Conservation (phyloP, 1,140 invertebrate species). For the Bombus superbus region DNA sequence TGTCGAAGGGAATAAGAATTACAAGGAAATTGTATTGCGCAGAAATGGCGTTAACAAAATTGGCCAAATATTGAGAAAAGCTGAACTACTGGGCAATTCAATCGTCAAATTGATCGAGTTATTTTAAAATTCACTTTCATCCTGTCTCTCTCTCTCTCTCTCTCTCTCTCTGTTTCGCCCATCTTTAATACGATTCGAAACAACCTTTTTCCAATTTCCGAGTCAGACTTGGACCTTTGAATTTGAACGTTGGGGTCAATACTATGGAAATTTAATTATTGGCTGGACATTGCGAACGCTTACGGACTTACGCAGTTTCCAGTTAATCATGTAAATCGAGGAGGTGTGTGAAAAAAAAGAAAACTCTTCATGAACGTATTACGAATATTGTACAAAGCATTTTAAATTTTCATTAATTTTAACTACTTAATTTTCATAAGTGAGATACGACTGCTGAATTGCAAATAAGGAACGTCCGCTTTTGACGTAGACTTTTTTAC, state of each 20-base stretch:
- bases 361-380: too few relatives aligned
- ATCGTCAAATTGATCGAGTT: not conserved
- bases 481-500: too few relatives aligned
- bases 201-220: conserved; percentile 4
- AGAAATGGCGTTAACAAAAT: not conserved
- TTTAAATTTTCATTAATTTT: too few relatives aligned
- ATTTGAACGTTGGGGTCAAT: conserved; percentile 1
- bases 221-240: not conserved
- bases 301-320: too few relatives aligned
- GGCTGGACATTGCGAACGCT: not conserved
- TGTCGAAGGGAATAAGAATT: not conserved
- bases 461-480: too few relatives aligned
- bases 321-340: too few relatives aligned
- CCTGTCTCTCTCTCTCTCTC: too few relatives aligned
- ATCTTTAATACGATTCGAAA: not conserved
- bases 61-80: too few relatives aligned
- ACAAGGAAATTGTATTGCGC: not conserved
- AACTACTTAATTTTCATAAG: too few relatives aligned
- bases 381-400: too few relatives aligned
- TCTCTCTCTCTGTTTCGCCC: not conserved
- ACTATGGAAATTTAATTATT: conserved; percentile 36
- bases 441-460: too few relatives aligned
- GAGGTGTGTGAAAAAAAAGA: too few relatives aligned
- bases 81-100: not conserved
- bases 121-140: not conserved